These are phyloP conservation scores for Drosophila mulleri DNA, from an alignment of 2,888 invertebrate genomes.

Conservation along the genomic window DNA sequence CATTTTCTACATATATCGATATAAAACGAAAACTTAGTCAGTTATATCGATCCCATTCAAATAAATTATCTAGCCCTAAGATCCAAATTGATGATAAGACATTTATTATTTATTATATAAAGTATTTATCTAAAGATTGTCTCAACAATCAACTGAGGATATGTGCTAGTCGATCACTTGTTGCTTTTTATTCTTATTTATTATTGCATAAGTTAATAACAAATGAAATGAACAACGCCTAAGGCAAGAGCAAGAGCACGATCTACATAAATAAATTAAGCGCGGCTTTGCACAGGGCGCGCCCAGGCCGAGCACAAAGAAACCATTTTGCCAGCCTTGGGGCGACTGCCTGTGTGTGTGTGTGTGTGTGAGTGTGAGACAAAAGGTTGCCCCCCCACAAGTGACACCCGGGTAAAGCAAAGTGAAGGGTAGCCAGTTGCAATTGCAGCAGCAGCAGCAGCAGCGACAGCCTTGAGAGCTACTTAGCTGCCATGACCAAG, in stretches of 20 bases:
- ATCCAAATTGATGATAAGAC: too few relatives aligned
- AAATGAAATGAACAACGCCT: slow-evolving; percentile 78
- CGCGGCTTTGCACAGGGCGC: slow-evolving; percentile 67
- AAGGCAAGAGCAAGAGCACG: slow-evolving; percentile 72
- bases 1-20: too few relatives aligned
- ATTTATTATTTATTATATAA: too few relatives aligned
- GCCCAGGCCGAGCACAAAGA: slow-evolving; percentile 69
- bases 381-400: slow-evolving; percentile 50
- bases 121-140: too few relatives aligned
- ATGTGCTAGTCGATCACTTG: not conserved
- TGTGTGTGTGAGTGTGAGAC: slow-evolving; percentile 25
- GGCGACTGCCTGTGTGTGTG: slow-evolving; percentile 14
- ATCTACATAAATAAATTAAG: slow-evolving; percentile 78
- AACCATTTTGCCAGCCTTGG: slow-evolving; percentile 69
- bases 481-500: slow-evolving; percentile 55
- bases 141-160: not conserved
- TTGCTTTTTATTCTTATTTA: slow-evolving; percentile 7
- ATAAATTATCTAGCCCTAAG: too few relatives aligned
- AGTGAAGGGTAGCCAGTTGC: slow-evolving; percentile 72
- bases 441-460: slow-evolving; percentile 63
- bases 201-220: slow-evolving; percentile 50
- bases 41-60: too few relatives aligned
- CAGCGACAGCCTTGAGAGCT: slow-evolving; percentile 59
- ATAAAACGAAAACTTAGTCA: too few relatives aligned
- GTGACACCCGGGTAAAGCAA: slow-evolving; percentile 40